Evolutionary conservation across 2,888 invertebrate genomes (phyloP).

Genomic region (Zaprionus bogoriensis): DNA sequence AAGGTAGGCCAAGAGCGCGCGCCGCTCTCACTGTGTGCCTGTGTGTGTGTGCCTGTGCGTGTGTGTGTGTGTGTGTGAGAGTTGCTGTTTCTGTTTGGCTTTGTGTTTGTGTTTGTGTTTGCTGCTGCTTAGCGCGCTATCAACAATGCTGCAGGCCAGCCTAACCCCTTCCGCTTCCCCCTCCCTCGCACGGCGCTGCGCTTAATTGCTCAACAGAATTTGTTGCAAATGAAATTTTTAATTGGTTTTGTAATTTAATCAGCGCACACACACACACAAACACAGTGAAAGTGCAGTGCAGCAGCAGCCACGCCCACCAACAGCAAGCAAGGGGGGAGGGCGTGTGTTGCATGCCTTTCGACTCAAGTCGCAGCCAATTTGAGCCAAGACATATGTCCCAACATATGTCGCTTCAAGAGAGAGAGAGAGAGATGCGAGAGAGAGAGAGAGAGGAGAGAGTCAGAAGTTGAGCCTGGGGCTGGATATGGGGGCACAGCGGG

Average conservation of each 20-base stretch:
- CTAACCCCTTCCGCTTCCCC: background rate
- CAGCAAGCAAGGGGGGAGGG: no score
- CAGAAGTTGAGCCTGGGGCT: background rate
- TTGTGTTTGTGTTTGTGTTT: conserved; percentile 7
- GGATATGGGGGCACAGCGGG: conserved; percentile 1
- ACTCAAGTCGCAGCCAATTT: background rate
- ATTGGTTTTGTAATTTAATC: conserved; percentile 42
- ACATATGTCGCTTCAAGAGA: background rate
- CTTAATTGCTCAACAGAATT: conserved; percentile 35
- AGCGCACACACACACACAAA: background rate
- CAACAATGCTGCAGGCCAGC: conserved; percentile 38
- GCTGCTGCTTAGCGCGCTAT: conserved; percentile 33
- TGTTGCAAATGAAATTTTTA: conserved; percentile 42
- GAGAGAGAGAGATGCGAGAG: background rate
- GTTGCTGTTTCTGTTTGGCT: conserved; percentile 3
- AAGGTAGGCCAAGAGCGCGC: conserved; percentile 63
- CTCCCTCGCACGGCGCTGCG: background rate
- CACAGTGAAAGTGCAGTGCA: background rate
- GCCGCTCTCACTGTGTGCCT: conserved; percentile 5
- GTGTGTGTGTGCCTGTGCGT: conserved; percentile 6
- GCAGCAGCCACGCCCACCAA: background rate
- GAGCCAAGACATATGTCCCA: conserved; percentile 47
- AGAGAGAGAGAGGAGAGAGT: background rate
- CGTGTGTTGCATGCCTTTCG: no score
- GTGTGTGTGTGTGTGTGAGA: conserved; percentile 3